Base-by-base conservation (phyloP, 2,888 invertebrate genomes). In the Rhagium mordax region DNA sequence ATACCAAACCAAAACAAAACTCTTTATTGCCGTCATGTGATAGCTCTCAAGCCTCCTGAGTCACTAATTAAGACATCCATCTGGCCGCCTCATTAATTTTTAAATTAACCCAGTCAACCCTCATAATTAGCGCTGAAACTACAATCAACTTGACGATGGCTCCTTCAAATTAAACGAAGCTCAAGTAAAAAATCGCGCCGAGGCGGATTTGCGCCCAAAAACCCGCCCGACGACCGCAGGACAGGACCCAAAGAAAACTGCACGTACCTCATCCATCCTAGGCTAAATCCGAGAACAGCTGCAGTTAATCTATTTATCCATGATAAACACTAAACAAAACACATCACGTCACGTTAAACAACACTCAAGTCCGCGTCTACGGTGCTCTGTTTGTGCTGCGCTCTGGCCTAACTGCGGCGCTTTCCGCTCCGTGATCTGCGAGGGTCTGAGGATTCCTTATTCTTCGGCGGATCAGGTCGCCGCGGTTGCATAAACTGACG, bases 401-500 rank as follows among this genome's bases (percentile, higher is more conserved):
- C 57, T 48, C 69, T 51, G 51, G 15, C 5, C 10, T n/a, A 10
- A 18, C 47, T 51, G 18, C 66, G 60, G 53, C 71, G 65, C 71
- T 68, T 29, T 62, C 47, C 60, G 8, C 65, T 61, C 62, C 67
- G 70, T 72, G 69, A 67, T 70, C 72, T 49, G 67, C 68, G 51
- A 66, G 65, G 51, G 69, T 75, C 74, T 77, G 73, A 47, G 65
- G 70, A 70, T 55, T 33, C 62, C 51, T 49, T 53, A 53, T 73
- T 73, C 75, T 72, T 71, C 65, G 61, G 48, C 62, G 61, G 65
- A 71, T 71, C 70, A 65, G 57, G 70, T 70, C 70, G 71, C 74
- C 78, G 75, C 77, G 75, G 75, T 74, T 71, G 74, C 74, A 74
- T 72, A 69, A 74, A 74, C 78, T 85, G 85, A 86, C 85, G 85